Evolutionary conservation across 2,797 vertebrate species (phyloP), one percentile per base, ranked within the genome.

Genomic region (Pagetopsis macropterus): DNA sequence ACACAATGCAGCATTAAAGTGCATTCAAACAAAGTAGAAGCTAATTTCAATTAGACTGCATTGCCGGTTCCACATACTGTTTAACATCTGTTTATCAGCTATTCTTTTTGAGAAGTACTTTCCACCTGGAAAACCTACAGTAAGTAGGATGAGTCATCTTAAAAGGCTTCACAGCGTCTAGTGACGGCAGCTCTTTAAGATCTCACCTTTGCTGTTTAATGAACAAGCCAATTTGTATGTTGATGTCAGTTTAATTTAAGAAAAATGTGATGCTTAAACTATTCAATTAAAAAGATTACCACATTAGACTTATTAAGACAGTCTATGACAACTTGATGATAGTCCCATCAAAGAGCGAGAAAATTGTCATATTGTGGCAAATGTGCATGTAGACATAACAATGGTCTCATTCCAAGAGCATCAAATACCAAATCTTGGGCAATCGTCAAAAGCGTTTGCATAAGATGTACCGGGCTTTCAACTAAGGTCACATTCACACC

Each of bases 1-100:
- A 21, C 21, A 21, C 80, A 43, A 71, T 23, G 59, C 54, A 31
- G 63, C 61, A 72, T 72, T 84, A 51, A 75, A 71, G 61, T 78
- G 49, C 72, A 65, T 76, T 87, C 74, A 70, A 82, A 72, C 10
- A 57, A 83, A 77, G 56, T 65, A 63, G 80, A 76, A 71, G 56
- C 72, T 76, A 1, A 75, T 82, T 86, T 61, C 33, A 83, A 61
- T 82, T 63, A 68, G 46, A 65, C 13, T 16, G 11, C 27, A 56
- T 48, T 5, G 17, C 15, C 15, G 21, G 8, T 67, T 66, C 43
- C 59, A 77, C 31, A 9, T 68, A 49, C 27, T 19, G 62, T 7
- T 51, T 9, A 77, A 75, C 70, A 76, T 79, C 60, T 79, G 79
- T 64, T 61, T 70, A 37, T 37, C 33, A 37, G 55, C 67, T 68